Evolutionary conservation across 2,113 vertebrate species (phyloP).

Genomic region (Bubo scandiacus): DNA sequence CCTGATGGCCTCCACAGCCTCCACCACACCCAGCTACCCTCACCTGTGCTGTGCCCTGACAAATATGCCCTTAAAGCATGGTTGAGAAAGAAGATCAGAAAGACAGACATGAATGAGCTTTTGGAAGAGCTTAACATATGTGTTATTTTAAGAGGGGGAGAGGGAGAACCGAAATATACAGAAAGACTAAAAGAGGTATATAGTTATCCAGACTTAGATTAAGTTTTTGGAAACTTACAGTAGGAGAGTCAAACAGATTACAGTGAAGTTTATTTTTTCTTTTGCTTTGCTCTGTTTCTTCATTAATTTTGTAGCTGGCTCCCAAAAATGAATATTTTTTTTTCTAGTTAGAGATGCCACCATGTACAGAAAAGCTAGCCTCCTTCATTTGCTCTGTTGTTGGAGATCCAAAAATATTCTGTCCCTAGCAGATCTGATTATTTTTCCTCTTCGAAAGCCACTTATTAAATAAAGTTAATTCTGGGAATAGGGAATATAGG

Average conservation of each 20-base stretch:
- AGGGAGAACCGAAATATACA: neutral
- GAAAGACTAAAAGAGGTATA: neutral
- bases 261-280: neutral
- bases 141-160: neutral
- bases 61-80: neutral
- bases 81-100: neutral
- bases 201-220: neutral
- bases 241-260: neutral
- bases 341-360: neutral
- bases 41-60: neutral
- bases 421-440: neutral
- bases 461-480: neutral
- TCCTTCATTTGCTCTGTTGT: neutral
- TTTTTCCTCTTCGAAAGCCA: neutral
- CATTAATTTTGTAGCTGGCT: neutral
- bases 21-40: rapidly evolving
- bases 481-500: neutral
- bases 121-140: neutral
- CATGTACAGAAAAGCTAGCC: neutral
- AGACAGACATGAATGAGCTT: neutral
- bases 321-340: neutral
- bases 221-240: neutral
- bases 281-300: neutral
- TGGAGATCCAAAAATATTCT: neutral
- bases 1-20: too few species aligned